These are phyloP conservation scores for Mnemiopsis leidyi DNA, from an alignment of 37 sponge, comb jelly and placozoan species.

Conservation along the genomic window DNA sequence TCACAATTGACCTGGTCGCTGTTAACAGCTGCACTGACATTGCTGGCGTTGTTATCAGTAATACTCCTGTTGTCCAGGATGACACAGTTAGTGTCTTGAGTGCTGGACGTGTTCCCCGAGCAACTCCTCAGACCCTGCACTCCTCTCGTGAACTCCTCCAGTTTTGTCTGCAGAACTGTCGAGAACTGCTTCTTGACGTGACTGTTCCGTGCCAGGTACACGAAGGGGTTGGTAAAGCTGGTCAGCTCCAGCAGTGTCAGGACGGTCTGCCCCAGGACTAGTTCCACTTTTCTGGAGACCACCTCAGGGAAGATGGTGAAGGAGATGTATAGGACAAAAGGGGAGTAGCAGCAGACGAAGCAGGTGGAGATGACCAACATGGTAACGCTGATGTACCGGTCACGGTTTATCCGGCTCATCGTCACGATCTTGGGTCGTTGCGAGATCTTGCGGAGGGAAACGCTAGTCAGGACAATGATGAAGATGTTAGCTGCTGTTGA, in stretches of 20 bases:
- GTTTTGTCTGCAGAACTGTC: neutral
- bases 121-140: neutral
- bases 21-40: neutral
- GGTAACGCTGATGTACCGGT: slow-evolving; percentile 1
- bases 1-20: neutral
- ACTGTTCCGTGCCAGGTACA: slow-evolving; percentile 32
- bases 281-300: neutral
- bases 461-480: neutral
- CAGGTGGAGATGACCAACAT: slow-evolving; percentile 1
- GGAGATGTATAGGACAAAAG: slow-evolving; percentile 9
- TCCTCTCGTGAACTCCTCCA: neutral
- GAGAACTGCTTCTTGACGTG: neutral
- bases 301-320: slow-evolving; percentile 12
- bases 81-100: neutral
- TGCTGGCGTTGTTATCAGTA: neutral
- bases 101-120: neutral
- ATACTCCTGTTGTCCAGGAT: slow-evolving; percentile 30
- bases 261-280: slow-evolving; percentile 18
- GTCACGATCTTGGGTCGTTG: neutral
- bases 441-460: slow-evolving; percentile 11
- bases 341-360: slow-evolving; percentile 10
- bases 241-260: neutral
- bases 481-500: neutral
- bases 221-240: slow-evolving; percentile 14
- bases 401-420: neutral